These are phyloP conservation scores for Bombus breviceps DNA, from an alignment of 1,140 invertebrate genomes.

Conservation along the genomic window DNA sequence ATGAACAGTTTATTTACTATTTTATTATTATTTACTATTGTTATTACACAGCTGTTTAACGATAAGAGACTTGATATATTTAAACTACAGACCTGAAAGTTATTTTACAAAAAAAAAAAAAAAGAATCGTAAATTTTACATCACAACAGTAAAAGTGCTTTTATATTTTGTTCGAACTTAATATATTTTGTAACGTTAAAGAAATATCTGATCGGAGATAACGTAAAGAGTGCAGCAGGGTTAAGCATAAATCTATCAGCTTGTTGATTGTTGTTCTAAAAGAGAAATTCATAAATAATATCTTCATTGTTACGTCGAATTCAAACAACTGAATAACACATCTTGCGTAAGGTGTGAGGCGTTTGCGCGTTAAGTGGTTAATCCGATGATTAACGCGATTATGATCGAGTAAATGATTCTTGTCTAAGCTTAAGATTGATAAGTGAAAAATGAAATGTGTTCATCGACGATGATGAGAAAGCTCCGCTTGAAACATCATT, in stretches of 20 bases:
- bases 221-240: neutral
- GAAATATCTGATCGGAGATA: neutral
- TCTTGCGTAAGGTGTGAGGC: neutral
- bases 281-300: neutral
- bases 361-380: neutral
- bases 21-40: no score
- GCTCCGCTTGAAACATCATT: neutral
- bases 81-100: no score
- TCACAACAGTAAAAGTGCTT: neutral
- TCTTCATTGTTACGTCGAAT: neutral
- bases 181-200: neutral
- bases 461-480: neutral
- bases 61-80: no score
- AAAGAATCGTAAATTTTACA: neutral
- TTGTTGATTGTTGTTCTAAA: neutral
- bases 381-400: conserved; percentile 4
- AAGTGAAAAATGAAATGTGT: conserved; percentile 23
- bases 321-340: neutral
- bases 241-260: neutral
- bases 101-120: no score
- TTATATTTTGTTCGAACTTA: no score
- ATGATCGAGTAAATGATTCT: conserved; percentile 1
- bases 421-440: neutral
- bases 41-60: no score
- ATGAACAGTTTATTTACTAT: no score